Evolutionary conservation across 2,797 vertebrate genomes (phyloP), one percentile per base, ranked within the genome.

Genomic region (Leptatherina wallacei): DNA sequence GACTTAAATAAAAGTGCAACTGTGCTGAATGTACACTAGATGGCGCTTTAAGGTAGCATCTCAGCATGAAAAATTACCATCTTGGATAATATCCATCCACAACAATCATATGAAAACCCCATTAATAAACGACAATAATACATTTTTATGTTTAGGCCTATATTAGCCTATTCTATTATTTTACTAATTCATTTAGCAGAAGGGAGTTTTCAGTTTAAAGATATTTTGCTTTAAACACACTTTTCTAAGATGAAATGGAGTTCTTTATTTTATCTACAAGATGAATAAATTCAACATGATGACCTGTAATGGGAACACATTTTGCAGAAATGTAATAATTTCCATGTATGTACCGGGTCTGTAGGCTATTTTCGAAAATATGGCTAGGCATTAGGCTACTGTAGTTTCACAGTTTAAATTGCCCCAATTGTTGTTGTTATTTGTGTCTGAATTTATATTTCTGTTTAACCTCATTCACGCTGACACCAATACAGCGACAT

Each of bases 41-140:
- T 90, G 91, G 85, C 57, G 85, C 79, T 84, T 20, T 77, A 38
- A 61, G 16, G 79, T 32, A 69, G 72, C 42, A 32, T 52, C 69
- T 38, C 35, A 42, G 27, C 16, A 56, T 58, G 60, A 61, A 8
- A 8, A 38, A 11, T 24, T 40, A 10, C 33, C 11, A 24, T 36
- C 33, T 72, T 73, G 65, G 77, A 73, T 70, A 65, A 60, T 49
- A 77, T 71, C 64, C 80, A 78, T 40, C 36, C 71, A 79, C 75
- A 68, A 77, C 61, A 8, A 55, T 29, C 47, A 22, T 4, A 22
- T 51, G 9, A 47, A 51, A 22, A 51, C 2, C 22, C 3, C 24
- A 55, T 1, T 55, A 3, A 14, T 3, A 30, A 55, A 6, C 0
- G 7, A 18, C 12, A 2, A 2, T 16, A 32, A 44, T 44, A 7